Evolutionary conservation across 64 coral and sea anemone species (phyloP).

Genomic region (Dendronephthya gigantea): DNA sequence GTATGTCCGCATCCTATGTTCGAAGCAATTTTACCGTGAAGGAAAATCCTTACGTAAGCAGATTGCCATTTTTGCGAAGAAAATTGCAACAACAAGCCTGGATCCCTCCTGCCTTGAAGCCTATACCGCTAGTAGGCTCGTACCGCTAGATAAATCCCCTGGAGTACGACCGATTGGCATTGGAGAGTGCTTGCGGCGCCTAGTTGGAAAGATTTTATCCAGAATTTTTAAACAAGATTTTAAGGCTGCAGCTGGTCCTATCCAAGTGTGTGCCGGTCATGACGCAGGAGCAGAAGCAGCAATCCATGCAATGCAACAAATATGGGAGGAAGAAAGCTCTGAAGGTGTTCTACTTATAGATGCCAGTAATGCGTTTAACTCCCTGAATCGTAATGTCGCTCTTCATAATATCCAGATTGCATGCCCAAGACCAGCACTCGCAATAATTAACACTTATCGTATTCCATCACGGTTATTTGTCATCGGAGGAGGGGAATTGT

Average conservation of each 20-base stretch:
- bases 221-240: constrained; percentile 25
- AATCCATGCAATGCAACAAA: background rate
- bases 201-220: constrained; percentile 21
- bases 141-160: constrained; percentile 38
- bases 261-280: constrained; percentile 38
- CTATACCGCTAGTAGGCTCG: background rate
- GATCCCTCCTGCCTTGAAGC: background rate
- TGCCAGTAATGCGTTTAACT: no score
- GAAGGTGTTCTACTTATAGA: no score
- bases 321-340: no score
- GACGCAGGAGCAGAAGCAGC: background rate
- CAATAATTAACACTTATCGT: background rate
- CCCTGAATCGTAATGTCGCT: constrained; percentile 16
- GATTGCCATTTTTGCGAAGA: background rate
- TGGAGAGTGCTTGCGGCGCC: constrained; percentile 20
- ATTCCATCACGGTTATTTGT: no score
- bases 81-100: background rate
- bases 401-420: constrained; percentile 24
- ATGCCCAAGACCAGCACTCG: constrained; percentile 16
- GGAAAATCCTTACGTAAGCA: background rate
- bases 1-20: background rate
- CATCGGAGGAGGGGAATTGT: no score
- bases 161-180: constrained; percentile 32
- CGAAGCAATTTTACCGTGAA: background rate
- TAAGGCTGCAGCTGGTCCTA: constrained; percentile 20